phyloP scores from a whole-genome alignment of 1,140 invertebrate species.

The Matsumurasca onukii region DNA sequence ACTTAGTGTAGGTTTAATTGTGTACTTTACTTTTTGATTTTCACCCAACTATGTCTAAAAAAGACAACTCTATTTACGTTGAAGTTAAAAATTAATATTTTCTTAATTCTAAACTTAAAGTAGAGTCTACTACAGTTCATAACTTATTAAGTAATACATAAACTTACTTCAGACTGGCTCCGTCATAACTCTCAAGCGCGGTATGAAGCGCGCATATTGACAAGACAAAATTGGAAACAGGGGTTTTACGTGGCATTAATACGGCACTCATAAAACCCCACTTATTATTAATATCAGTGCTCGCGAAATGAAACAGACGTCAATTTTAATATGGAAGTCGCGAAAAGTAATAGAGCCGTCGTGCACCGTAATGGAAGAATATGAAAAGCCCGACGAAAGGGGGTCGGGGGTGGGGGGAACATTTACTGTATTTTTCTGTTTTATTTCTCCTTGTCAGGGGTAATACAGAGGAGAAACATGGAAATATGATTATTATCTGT shows the following conservation, averaged over 20 bases:
- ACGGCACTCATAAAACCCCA: neutral
- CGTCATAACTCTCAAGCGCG: too few species aligned
- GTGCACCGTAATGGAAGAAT: neutral
- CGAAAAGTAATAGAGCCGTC: conserved; percentile 9
- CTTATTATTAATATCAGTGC: neutral
- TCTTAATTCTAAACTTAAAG: too few species aligned
- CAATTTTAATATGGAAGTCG: conserved; percentile 14
- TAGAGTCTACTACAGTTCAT: too few species aligned
- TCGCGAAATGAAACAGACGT: conserved; percentile 6
- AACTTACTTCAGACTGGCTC: too few species aligned
- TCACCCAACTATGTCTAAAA: too few species aligned
- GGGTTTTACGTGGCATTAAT: neutral
- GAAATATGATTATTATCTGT: neutral
- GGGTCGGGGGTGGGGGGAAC: neutral
- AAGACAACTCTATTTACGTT: too few species aligned
- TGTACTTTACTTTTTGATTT: too few species aligned
- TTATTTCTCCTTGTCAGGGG: neutral
- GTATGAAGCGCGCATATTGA: neutral
- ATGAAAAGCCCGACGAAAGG: neutral
- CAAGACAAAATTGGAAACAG: neutral
- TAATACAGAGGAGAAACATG: neutral
- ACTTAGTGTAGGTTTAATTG: too few species aligned
- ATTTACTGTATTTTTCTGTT: conserved; percentile 7
- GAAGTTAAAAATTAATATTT: too few species aligned
- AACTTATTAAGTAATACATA: too few species aligned